Base-by-base conservation (phyloP, 2,888 invertebrate species). In the Tubulanus polymorphus region DNA sequence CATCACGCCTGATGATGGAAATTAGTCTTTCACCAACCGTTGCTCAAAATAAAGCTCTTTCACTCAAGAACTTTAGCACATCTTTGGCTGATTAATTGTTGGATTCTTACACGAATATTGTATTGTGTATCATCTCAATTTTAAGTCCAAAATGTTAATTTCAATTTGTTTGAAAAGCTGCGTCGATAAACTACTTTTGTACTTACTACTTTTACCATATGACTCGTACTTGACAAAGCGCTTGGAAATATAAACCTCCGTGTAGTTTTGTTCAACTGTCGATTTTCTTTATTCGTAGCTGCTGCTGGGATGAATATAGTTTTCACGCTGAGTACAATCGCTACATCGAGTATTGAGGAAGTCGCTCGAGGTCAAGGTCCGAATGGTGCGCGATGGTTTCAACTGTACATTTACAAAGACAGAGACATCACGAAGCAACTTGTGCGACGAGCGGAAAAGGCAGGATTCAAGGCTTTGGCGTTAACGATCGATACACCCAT, bases 281-380 rank as follows among this genome's bases (percentile, higher is more conserved):
- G 6, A 41, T 35, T n/a, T n/a, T 41, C 48, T 26, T 45, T 29
- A 51, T n/a, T 50, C 56, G 18, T 75, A 88, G 93, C 93, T 70
- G 92, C 89, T n/a, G 86, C 88, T 65, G 82, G 83, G 26, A 83
- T 85, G 62, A 87, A 87, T 0, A 87, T 88, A 0, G 83, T 93
- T 60, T 93, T 86, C 74, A 91, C 87, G 25, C 80, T 92, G 53
- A 93, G 93, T 64, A 94, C 93, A 0, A 84, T 93, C 59, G 83
- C 93, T 0, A 94, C 92, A 0, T 87, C 86, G 64, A 90, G 91
- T 37, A 85, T 95, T 51, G 94, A 94, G 79, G 91, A 93, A 75
- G 87, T 94, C 1, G 89, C 91, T 0, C n/a, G n/a, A n/a, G 75
- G 82, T 56, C 88, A 86, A n/a, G 66, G 60, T 5, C 66, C 68